phyloP scores from a whole-genome alignment of 2,797 vertebrate species.

The Pyrocephalus nanus region DNA sequence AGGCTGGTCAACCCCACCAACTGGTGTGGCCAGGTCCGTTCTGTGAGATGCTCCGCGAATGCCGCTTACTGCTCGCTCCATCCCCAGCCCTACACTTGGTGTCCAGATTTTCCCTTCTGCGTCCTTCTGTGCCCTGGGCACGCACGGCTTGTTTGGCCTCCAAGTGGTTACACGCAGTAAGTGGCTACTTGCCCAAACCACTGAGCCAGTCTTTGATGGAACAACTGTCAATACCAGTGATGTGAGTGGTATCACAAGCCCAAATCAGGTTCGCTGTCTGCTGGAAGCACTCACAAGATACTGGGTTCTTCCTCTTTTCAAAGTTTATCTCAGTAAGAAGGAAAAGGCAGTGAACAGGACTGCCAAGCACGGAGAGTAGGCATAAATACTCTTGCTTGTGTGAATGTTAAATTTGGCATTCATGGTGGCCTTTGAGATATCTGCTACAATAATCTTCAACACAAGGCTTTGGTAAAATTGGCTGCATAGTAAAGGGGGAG shows the following conservation, averaged over 20 bases:
- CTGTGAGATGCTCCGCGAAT: not conserved
- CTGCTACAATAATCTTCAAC: not conserved
- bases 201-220: not conserved
- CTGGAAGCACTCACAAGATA: not conserved
- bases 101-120: not conserved
- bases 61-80: not conserved
- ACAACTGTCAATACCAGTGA: not conserved
- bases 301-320: not conserved
- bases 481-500: not conserved
- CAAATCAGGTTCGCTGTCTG: not conserved
- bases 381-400: not conserved
- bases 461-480: not conserved
- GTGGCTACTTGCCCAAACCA: not conserved
- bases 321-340: not conserved
- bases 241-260: not conserved
- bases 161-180: not conserved
- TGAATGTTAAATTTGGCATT: not conserved
- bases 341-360: not conserved
- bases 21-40: accelerated
- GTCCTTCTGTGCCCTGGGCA: not conserved
- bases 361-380: not conserved
- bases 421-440: not conserved
- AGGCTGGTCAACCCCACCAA: not conserved
- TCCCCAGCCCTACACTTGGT: not conserved
- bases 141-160: not conserved